Evolutionary conservation across 2,888 invertebrate genomes (phyloP).

Genomic region (Apotomis betuletana): DNA sequence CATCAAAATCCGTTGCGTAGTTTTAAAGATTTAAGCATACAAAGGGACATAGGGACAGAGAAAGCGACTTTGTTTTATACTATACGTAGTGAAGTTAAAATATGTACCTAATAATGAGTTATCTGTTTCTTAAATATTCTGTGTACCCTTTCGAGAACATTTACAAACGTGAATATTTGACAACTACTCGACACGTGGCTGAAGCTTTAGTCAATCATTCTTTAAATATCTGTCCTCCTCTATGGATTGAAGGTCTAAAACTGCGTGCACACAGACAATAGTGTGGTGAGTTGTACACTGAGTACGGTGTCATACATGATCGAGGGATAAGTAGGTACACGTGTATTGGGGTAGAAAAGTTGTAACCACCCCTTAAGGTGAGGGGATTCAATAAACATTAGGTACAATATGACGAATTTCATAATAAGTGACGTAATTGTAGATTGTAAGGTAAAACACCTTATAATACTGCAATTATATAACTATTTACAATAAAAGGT

Average conservation of each 20-base stretch:
- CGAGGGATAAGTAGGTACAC: not conserved
- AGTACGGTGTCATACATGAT: conserved; percentile 6
- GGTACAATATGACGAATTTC: too few species aligned
- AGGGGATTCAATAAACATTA: too few species aligned
- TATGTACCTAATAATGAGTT: not conserved
- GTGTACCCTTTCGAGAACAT: conserved; percentile 5
- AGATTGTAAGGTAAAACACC: too few species aligned
- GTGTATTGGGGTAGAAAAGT: not conserved
- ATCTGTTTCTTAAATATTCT: conserved; percentile 10
- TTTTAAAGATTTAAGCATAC: too few species aligned
- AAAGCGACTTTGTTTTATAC: too few species aligned
- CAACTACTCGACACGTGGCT: conserved; percentile 7
- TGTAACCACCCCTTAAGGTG: not conserved
- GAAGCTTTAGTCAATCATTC: not conserved
- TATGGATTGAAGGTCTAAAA: not conserved
- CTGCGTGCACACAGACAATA: not conserved
- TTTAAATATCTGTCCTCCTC: not conserved
- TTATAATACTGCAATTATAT: too few species aligned
- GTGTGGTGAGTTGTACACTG: not conserved
- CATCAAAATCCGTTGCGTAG: too few species aligned
- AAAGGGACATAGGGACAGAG: too few species aligned
- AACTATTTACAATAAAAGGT: too few species aligned
- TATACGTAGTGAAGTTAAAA: too few species aligned
- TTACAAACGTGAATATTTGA: conserved; percentile 25
- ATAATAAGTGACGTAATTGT: too few species aligned